Percentiles rank a stretch among this genome's conserved stretches.
Conservation (phyloP, 2,888 invertebrate genomes). For the Lithosia quadra region DNA sequence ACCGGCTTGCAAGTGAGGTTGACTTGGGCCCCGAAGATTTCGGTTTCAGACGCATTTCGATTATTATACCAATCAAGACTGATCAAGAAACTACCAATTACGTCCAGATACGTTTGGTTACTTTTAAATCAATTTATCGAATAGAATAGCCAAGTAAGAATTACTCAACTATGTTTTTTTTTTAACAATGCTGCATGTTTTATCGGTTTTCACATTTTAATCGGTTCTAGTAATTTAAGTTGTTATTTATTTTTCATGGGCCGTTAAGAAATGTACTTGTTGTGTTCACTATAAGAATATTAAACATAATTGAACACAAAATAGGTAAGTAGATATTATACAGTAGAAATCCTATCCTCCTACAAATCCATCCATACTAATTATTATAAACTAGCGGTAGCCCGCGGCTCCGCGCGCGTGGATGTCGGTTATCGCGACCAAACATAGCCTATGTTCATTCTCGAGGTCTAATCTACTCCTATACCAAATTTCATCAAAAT, state of each 20-base stretch:
- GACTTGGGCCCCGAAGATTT: too few species aligned
- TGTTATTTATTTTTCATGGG: neutral
- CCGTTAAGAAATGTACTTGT: neutral
- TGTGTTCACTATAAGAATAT: neutral
- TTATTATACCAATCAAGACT: neutral
- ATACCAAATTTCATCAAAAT: too few species aligned
- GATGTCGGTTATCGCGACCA: too few species aligned
- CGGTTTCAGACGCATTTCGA: neutral
- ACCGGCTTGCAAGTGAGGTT: too few species aligned
- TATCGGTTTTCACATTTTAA: constrained; percentile 7
- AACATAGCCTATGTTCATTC: too few species aligned
- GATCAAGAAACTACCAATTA: neutral
- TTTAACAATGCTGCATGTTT: neutral
- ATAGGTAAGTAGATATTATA: too few species aligned
- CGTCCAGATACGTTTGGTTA: neutral
- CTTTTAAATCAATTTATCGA: neutral
- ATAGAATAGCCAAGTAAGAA: neutral
- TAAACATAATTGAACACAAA: too few species aligned
- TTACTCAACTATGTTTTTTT: neutral
- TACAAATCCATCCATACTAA: too few species aligned
- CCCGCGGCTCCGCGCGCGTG: too few species aligned
- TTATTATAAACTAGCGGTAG: too few species aligned
- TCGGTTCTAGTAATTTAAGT: neutral
- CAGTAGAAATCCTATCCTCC: too few species aligned
- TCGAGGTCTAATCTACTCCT: too few species aligned